Conservation (phyloP, 2,888 invertebrate species). For the Catocala sponsa region DNA sequence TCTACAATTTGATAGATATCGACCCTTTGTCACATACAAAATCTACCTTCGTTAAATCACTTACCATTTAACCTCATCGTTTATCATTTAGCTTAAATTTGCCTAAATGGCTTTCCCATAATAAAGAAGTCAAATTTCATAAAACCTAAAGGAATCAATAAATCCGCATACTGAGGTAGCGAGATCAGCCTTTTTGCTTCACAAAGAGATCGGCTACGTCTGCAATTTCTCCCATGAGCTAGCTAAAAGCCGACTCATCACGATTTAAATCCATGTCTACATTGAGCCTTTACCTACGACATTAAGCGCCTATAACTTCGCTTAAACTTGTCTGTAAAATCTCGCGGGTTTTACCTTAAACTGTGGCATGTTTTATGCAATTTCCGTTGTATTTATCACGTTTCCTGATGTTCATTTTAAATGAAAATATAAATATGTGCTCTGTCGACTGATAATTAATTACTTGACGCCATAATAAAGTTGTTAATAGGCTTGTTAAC, state of each 20-base stretch:
- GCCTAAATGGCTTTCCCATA: background rate
- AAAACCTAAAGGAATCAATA: conserved; percentile 46
- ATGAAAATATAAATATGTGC: too few relatives aligned
- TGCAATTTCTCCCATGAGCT: conserved; percentile 62
- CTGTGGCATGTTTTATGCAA: conserved; percentile 1
- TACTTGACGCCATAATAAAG: too few relatives aligned
- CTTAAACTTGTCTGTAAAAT: conserved; percentile 9
- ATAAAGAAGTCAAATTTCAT: conserved; percentile 7
- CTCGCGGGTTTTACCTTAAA: background rate
- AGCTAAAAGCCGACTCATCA: conserved; percentile 56
- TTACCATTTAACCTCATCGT: background rate
- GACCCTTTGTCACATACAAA: too few relatives aligned
- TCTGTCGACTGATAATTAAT: too few relatives aligned
- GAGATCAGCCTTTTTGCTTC: conserved; percentile 54
- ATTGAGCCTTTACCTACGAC: conserved; percentile 26
- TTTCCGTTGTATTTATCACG: background rate
- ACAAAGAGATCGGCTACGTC: conserved; percentile 59
- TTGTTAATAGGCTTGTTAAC: too few relatives aligned
- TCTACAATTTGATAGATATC: too few relatives aligned
- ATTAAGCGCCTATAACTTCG: conserved; percentile 23
- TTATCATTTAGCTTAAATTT: background rate
- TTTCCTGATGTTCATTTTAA: too few relatives aligned
- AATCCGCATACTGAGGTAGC: conserved; percentile 52
- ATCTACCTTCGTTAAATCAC: too few relatives aligned
- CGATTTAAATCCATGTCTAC: conserved; percentile 53